These are phyloP conservation scores for Peromyscus eremicus DNA, from an alignment of 2,797 vertebrate species.

Conservation along the genomic window DNA sequence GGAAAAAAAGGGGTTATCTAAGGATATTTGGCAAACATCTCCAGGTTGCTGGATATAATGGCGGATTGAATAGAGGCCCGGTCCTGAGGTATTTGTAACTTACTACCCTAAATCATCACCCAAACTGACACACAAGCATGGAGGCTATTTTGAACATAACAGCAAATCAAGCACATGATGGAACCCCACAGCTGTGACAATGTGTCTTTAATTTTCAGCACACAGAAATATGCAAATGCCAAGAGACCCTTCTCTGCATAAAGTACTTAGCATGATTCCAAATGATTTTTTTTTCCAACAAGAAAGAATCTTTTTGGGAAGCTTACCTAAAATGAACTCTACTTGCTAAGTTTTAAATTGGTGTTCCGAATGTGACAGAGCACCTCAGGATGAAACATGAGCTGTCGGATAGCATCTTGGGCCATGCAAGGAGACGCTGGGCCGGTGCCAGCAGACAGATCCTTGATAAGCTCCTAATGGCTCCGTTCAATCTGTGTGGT, in stretches of 20 bases:
- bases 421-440: slow-evolving; percentile 68
- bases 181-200: not conserved
- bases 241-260: slow-evolving; percentile 36
- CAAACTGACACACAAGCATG: not conserved
- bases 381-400: slow-evolving; percentile 73
- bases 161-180: not conserved
- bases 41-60: not conserved
- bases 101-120: not conserved
- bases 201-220: not conserved
- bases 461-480: slow-evolving; percentile 79
- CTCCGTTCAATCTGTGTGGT: slow-evolving; percentile 67
- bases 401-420: slow-evolving; percentile 69
- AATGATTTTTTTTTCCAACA: not conserved
- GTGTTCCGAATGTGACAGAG: slow-evolving; percentile 61
- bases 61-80: not conserved
- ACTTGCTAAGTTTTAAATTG: slow-evolving; percentile 73
- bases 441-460: slow-evolving; percentile 71
- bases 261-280: slow-evolving; percentile 24
- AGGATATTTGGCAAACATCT: not conserved
- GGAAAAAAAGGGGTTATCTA: not conserved
- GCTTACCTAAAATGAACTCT: slow-evolving; percentile 77
- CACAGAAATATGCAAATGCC: not conserved
- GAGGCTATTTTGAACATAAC: not conserved
- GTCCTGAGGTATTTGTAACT: not conserved
- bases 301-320: slow-evolving; percentile 49